Conservation (phyloP, 2,113 vertebrate species). For the Nesospiza acunhae region DNA sequence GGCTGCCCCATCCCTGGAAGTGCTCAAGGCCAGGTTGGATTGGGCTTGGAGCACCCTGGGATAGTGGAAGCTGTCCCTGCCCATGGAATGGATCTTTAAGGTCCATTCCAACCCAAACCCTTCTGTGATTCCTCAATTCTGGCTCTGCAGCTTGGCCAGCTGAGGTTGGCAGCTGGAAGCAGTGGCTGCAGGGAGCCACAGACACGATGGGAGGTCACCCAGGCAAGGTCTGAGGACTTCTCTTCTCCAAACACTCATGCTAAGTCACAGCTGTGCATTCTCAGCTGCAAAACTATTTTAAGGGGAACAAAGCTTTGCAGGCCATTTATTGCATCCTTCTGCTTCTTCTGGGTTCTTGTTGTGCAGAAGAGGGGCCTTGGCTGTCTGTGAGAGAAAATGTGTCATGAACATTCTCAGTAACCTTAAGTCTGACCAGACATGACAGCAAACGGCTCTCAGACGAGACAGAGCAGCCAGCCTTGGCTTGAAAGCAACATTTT, state of each 20-base stretch:
- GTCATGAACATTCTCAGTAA: not conserved
- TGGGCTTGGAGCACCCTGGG: accelerated
- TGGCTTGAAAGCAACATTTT: not conserved
- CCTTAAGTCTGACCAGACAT: not conserved
- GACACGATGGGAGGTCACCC: accelerated
- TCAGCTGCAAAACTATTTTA: not conserved
- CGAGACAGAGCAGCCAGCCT: not conserved
- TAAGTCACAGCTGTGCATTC: not conserved
- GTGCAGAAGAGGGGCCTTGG: not conserved
- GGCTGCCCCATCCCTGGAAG: not conserved
- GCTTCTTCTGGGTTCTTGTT: not conserved
- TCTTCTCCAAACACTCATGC: accelerated
- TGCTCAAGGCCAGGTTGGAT: accelerated
- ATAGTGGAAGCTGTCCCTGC: not conserved
- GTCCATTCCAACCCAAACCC: not conserved
- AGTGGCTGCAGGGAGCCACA: accelerated
- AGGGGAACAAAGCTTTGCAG: not conserved
- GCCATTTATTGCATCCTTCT: not conserved
- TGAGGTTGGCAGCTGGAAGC: not conserved
- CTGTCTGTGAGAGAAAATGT: not conserved
- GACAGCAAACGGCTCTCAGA: not conserved
- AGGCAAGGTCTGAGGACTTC: accelerated
- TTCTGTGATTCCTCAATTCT: not conserved
- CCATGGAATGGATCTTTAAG: not conserved
- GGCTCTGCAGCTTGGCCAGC: not conserved